A percentile compares a stretch with the other conserved stretches of the same genome.
Evolutionary conservation across 2,888 invertebrate species (phyloP).

Genomic region (Carcina quercana): DNA sequence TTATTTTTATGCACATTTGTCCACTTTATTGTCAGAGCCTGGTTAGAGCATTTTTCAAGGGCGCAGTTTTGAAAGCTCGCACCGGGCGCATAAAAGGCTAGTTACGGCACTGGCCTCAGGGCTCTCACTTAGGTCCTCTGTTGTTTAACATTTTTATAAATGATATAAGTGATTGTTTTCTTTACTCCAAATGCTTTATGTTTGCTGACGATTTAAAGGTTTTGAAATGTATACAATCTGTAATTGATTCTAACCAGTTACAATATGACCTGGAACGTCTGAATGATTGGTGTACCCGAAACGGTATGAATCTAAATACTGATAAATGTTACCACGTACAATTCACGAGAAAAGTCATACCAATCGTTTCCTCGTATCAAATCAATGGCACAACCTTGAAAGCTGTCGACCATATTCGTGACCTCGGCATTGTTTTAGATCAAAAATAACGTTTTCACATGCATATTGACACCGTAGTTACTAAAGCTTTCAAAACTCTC

Average conservation of each 20-base stretch:
- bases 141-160: not conserved
- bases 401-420: not conserved
- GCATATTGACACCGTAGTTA: not conserved
- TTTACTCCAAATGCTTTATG: not conserved
- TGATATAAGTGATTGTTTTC: not conserved
- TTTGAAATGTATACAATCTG: not conserved
- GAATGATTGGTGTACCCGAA: not conserved
- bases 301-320: not conserved
- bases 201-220: not conserved
- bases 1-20: conserved; percentile 3
- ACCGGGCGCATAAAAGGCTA: conserved; percentile 3
- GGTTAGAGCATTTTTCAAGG: conserved; percentile 3
- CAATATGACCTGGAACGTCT: not conserved
- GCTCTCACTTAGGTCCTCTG: no score
- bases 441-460: not conserved
- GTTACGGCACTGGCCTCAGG: conserved; percentile 3
- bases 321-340: not conserved
- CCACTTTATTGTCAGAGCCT: conserved; percentile 4
- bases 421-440: not conserved
- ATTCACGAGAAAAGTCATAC: not conserved
- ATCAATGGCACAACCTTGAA: not conserved
- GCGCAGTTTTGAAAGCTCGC: conserved; percentile 3
- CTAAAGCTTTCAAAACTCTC: not conserved
- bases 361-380: not conserved
- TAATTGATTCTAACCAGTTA: not conserved